Conservation (phyloP, 2,113 vertebrate genomes). For the Morone chrysops region DNA sequence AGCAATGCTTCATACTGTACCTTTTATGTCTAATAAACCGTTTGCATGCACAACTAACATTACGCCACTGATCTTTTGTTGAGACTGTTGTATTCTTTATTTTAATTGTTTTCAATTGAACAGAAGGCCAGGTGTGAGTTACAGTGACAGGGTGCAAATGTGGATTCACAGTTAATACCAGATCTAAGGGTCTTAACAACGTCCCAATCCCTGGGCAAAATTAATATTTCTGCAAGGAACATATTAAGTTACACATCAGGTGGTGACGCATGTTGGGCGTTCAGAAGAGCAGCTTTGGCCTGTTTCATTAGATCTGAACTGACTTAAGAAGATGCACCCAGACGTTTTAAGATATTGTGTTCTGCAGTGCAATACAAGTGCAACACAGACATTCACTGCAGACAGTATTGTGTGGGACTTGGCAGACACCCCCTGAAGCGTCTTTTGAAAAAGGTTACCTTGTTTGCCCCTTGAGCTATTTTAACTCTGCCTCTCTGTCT, state of each 20-base stretch:
- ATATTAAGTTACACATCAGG: constrained; percentile 27
- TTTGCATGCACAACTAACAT: not conserved
- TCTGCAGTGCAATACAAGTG: constrained; percentile 64
- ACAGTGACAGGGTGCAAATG: not conserved
- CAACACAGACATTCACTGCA: constrained; percentile 75
- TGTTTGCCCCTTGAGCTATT: constrained; percentile 85
- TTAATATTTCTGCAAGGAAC: not conserved
- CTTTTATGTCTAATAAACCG: not conserved
- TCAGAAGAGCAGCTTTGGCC: constrained; percentile 42
- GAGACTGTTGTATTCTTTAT: not conserved
- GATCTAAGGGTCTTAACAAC: not conserved
- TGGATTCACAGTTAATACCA: not conserved
- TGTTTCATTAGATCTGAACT: constrained; percentile 51
- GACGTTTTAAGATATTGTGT: constrained; percentile 68
- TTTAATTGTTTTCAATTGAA: not conserved
- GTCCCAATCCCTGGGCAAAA: constrained; percentile 1
- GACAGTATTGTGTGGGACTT: constrained; percentile 83
- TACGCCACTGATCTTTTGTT: not conserved
- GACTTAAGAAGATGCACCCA: constrained; percentile 52
- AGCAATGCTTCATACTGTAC: not conserved
- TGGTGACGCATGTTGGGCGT: constrained; percentile 37
- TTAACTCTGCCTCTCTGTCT: constrained; percentile 80
- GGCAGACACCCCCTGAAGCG: constrained; percentile 83
- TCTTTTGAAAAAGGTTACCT: constrained; percentile 83
- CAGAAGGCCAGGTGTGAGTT: not conserved